Evolutionary conservation across 2,797 vertebrate genomes (phyloP), one percentile per base, ranked within the genome.

Genomic region (Helicolenus hilgendorfi): DNA sequence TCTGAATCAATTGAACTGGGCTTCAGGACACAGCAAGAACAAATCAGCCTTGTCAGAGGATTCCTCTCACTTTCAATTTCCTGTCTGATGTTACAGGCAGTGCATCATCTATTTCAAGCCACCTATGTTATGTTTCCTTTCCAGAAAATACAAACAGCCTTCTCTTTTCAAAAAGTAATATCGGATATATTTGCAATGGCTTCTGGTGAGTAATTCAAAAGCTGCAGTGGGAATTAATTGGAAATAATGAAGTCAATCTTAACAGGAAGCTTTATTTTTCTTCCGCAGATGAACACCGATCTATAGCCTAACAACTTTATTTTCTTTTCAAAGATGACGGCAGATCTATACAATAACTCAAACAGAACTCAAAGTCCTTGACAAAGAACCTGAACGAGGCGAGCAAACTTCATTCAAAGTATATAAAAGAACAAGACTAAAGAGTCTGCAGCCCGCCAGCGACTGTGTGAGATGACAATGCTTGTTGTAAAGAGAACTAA

Each of bases 1-100:
- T 83, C 82, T 80, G 62, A 87, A 76, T 89, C 89, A 91, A 83
- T 41, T 75, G 75, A 88, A 79, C 78, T 77, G 86, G 31, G 79
- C 83, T 78, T 62, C 65, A 38, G 80, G 89, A 81, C 75, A 83
- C 26, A 72, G 72, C 81, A 90, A 71, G 65, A 90, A 88, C 84
- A 90, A 89, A 77, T 71, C 72, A 83, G 62, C 35, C 86, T 79
- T 89, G 83, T 83, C 77, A 75, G 75, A 83, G 45, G 49, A 79
- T 85, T 85, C 65, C 31, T 82, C 31, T 88, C 41, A 70, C 83
- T 90, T 91, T 92, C 76, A 88, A 68, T 87, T 79, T 72, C 65
- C 69, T 72, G 33, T 59, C 33, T 72, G 49, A 67, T 68, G 70
- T 82, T 74, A 56, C 49, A 86, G 33, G 20, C 59, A 36, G 58